These are phyloP conservation scores for Xestia sexstrigata DNA, from an alignment of 2,888 invertebrate genomes.

Conservation along the genomic window DNA sequence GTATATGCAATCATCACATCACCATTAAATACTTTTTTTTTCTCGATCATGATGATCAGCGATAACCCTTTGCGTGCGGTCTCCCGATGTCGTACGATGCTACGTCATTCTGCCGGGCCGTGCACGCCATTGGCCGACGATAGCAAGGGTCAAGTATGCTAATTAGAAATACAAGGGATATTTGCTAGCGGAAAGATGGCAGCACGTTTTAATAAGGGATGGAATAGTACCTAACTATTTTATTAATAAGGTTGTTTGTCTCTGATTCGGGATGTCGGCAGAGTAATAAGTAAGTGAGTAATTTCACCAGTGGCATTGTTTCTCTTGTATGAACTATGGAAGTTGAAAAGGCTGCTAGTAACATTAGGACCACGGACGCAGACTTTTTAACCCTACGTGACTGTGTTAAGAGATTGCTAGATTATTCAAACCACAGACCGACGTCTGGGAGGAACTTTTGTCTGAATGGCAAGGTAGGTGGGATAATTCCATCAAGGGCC, in stretches of 20 bases:
- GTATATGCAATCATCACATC: neutral
- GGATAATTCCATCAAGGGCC: too few relatives aligned
- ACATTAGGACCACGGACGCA: too few relatives aligned
- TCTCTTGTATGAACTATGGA: neutral
- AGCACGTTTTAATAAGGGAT: slow-evolving; percentile 38
- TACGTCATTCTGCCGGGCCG: slow-evolving; percentile 52
- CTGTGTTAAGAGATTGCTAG: too few relatives aligned
- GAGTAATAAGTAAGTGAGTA: too few relatives aligned
- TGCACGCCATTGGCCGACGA: slow-evolving; percentile 62
- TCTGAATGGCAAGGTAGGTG: too few relatives aligned
- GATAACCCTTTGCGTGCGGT: slow-evolving; percentile 61
- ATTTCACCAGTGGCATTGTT: neutral
- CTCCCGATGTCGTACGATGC: slow-evolving; percentile 45
- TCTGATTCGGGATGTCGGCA: neutral
- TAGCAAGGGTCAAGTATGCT: slow-evolving; percentile 67
- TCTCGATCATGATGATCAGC: slow-evolving; percentile 32
- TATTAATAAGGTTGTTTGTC: neutral
- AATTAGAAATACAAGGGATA: slow-evolving; percentile 49
- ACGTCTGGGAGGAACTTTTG: too few relatives aligned
- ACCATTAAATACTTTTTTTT: slow-evolving; percentile 23
- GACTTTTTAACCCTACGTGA: too few relatives aligned
- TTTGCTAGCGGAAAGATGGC: slow-evolving; percentile 39
- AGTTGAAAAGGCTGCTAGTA: neutral
- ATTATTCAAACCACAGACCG: too few relatives aligned
- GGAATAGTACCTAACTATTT: slow-evolving; percentile 1